Evolutionary conservation across 1,140 invertebrate genomes (phyloP).

Genomic region (Lordiphosa stackelbergi): DNA sequence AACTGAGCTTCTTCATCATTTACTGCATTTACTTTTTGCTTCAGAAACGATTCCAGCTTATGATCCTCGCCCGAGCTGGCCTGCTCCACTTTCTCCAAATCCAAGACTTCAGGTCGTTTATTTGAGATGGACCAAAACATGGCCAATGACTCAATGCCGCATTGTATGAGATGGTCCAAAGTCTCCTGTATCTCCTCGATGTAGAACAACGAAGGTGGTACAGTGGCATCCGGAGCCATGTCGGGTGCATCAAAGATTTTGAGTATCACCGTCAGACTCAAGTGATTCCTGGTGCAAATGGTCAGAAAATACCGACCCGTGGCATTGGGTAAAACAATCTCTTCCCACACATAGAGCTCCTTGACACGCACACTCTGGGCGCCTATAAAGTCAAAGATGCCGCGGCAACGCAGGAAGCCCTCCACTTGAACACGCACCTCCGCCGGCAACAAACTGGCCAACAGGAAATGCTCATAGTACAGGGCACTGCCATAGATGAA

Average conservation of each 20-base stretch:
- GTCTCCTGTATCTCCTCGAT: conserved; percentile 85
- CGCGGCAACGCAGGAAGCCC: conserved; percentile 83
- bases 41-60: conserved; percentile 78
- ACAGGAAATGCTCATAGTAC: conserved; percentile 84
- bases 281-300: conserved; percentile 84
- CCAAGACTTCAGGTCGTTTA: conserved; percentile 77
- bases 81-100: conserved; percentile 27
- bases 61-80: conserved; percentile 27
- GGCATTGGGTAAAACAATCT: conserved; percentile 80
- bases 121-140: conserved; percentile 81
- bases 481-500: conserved; percentile 86
- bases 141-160: conserved; percentile 81
- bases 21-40: conserved; percentile 78
- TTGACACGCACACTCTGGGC: conserved; percentile 81
- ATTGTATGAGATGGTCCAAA: conserved; percentile 82
- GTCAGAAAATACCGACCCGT: conserved; percentile 83
- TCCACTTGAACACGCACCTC: conserved; percentile 85
- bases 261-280: conserved; percentile 84
- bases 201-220: conserved; percentile 77
- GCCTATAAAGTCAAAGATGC: conserved; percentile 82
- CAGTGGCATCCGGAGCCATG: conserved; percentile 47
- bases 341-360: conserved; percentile 86
- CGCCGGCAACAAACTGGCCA: conserved; percentile 85
- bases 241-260: conserved; percentile 81
- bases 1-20: conserved; percentile 58